Conservation (phyloP, 2,888 invertebrate genomes). For the Tachina grossa region DNA sequence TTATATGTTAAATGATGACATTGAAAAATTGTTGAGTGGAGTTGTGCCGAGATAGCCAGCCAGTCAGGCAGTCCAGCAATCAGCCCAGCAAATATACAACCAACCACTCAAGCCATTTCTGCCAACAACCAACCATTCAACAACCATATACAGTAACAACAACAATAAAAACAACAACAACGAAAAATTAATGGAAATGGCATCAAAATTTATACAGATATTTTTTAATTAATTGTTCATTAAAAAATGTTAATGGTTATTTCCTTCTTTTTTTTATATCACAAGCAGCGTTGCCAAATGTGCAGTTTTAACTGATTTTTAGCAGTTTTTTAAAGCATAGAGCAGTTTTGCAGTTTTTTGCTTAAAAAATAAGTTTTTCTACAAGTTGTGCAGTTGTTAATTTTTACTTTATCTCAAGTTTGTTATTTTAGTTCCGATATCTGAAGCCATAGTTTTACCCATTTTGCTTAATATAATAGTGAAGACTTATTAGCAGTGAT, state of each 20-base stretch:
- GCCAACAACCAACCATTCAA: slow-evolving; percentile 32
- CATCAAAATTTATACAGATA: slow-evolving; percentile 40
- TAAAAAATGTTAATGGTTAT: slow-evolving; percentile 63
- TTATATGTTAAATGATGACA: slow-evolving; percentile 70
- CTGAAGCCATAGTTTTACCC: too few species aligned
- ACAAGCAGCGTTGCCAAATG: too few species aligned
- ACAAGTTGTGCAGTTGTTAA: too few species aligned
- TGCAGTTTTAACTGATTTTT: too few species aligned
- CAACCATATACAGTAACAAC: background rate
- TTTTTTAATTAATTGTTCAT: slow-evolving; percentile 65
- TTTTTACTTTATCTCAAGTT: too few species aligned
- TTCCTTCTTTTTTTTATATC: slow-evolving; percentile 6
- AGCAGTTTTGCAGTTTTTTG: too few species aligned
- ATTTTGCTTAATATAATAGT: too few species aligned
- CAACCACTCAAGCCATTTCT: slow-evolving; percentile 1
- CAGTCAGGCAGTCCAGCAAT: background rate
- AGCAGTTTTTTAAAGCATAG: too few species aligned
- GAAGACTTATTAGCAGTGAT: too few species aligned
- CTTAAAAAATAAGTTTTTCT: too few species aligned
- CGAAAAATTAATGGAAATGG: slow-evolving; percentile 55
- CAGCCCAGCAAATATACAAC: background rate
- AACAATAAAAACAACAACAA: slow-evolving; percentile 5
- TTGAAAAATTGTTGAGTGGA: slow-evolving; percentile 66
- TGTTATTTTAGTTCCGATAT: too few species aligned
- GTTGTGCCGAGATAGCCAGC: slow-evolving; percentile 42